Percentiles rank a stretch among this genome's conserved stretches.
phyloP scores from a whole-genome alignment of 2,113 vertebrate genomes.

The Formicarius rufipectus region DNA sequence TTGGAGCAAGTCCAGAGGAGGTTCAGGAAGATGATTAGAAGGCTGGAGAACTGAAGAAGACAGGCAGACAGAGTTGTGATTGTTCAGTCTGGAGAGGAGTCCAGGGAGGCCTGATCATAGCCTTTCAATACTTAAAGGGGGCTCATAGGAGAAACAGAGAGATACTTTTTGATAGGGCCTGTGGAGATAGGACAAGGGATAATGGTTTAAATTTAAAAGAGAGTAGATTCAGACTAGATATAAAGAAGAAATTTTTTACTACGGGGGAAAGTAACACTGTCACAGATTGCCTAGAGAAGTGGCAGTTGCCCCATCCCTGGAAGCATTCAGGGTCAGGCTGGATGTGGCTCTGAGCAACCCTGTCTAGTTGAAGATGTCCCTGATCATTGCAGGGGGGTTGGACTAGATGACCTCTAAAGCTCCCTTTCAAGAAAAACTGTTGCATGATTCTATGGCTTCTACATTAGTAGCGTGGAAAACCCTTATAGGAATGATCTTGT shows the following conservation, averaged over 20 bases:
- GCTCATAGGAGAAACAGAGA: neutral
- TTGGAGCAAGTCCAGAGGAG: neutral
- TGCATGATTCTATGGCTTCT: neutral
- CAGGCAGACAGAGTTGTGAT: neutral
- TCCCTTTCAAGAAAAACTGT: neutral
- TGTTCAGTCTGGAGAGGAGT: neutral
- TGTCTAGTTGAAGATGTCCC: neutral
- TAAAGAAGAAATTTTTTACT: neutral
- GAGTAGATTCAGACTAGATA: neutral
- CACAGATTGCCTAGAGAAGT: neutral
- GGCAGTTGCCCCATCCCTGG: neutral
- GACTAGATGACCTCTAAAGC: neutral
- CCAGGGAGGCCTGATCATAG: fast-evolving
- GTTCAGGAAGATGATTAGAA: neutral
- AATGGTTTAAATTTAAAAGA: neutral
- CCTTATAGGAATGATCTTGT: neutral
- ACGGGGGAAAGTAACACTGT: neutral
- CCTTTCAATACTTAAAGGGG: neutral
- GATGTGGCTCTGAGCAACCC: neutral
- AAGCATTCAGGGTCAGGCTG: neutral
- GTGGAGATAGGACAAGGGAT: fast-evolving
- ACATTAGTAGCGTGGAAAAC: neutral
- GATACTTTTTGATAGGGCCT: neutral
- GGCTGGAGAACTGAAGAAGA: neutral
- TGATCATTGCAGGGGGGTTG: neutral